Evolutionary conservation across 2,113 vertebrate species (phyloP).

Genomic region (Pantherophis guttatus): DNA sequence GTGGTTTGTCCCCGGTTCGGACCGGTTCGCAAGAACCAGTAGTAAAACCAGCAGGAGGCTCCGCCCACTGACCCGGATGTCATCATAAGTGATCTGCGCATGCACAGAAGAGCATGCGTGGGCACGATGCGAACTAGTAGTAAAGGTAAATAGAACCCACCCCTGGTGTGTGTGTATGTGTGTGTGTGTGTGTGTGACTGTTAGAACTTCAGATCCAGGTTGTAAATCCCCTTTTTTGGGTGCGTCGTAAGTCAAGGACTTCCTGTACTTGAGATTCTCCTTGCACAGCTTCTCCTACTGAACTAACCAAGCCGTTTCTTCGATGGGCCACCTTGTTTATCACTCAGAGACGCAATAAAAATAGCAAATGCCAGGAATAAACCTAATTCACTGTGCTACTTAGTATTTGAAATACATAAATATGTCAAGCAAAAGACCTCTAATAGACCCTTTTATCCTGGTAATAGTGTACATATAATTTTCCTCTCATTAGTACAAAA

Average conservation of each 20-base stretch:
- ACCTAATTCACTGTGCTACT: conserved; percentile 90
- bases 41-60: no score
- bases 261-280: conserved; percentile 4
- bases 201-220: no score
- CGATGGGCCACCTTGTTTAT: conserved; percentile 78
- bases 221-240: no score
- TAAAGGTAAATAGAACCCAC: no score
- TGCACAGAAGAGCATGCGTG: no score
- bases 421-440: conserved; percentile 92
- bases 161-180: no score
- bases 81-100: no score
- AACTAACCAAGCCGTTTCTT: conserved; percentile 62
- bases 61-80: no score
- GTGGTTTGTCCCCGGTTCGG: no score
- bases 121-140: no score
- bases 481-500: conserved; percentile 97
- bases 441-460: conserved; percentile 98
- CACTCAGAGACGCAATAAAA: conserved; percentile 82
- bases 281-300: conserved; percentile 59
- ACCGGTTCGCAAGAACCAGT: no score
- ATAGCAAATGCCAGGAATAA: conserved; percentile 84
- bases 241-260: background rate
- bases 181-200: no score
- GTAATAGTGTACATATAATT: conserved; percentile 98
- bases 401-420: conserved; percentile 97